Percentiles rank a stretch among this genome's conserved stretches.
Evolutionary conservation across 2,113 vertebrate species (phyloP).

Genomic region (Apodemus speciosus): DNA sequence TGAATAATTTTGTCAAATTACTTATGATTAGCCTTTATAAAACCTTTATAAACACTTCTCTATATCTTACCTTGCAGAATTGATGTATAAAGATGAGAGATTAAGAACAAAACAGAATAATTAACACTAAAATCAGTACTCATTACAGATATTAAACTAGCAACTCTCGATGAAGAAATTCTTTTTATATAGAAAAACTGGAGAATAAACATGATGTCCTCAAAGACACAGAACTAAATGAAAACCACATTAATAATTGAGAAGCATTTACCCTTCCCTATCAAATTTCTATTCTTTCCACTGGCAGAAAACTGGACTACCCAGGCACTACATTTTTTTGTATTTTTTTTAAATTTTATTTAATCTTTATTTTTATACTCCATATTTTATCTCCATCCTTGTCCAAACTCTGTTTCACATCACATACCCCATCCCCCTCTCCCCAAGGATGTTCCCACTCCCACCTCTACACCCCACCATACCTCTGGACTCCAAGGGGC

Average conservation of each 20-base stretch:
- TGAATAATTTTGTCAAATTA: not conserved
- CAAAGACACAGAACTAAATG: not conserved
- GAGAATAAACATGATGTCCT: not conserved
- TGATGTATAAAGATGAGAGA: not conserved
- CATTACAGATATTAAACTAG: not conserved
- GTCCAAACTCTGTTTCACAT: too few species aligned
- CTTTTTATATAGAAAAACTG: not conserved
- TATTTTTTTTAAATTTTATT: too few species aligned
- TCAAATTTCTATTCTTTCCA: not conserved
- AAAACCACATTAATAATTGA: too few species aligned
- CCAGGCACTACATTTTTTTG: too few species aligned
- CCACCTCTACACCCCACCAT: too few species aligned
- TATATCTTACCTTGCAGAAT: not conserved
- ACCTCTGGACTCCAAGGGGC: too few species aligned
- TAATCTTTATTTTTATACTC: too few species aligned
- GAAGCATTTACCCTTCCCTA: not conserved
- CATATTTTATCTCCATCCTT: too few species aligned
- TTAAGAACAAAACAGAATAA: not conserved
- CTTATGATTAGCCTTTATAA: not conserved
- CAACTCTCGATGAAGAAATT: not conserved
- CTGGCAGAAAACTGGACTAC: not conserved
- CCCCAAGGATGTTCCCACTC: too few species aligned
- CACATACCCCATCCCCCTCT: too few species aligned
- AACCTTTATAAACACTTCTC: not conserved
- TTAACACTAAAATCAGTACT: not conserved